Conservation (phyloP, 2,888 invertebrate species). For the Drosophila cracens region DNA sequence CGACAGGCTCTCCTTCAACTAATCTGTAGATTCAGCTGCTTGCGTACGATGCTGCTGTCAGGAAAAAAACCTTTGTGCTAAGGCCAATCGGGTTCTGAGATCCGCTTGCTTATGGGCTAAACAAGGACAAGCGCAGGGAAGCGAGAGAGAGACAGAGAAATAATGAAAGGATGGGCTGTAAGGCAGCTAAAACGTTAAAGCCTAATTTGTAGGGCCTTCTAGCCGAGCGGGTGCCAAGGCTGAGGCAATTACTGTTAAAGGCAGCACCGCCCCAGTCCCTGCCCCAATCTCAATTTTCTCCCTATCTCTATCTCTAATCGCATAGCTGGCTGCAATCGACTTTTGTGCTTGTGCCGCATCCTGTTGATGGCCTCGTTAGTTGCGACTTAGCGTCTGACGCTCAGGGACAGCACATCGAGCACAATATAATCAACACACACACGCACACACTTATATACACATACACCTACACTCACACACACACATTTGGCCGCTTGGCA, state of each 20-base stretch:
- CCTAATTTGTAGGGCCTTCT: constrained; percentile 64
- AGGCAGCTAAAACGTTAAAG: constrained; percentile 56
- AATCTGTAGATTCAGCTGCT: constrained; percentile 36
- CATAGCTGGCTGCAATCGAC: constrained; percentile 76
- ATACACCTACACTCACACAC: constrained; percentile 25
- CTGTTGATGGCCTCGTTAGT: constrained; percentile 79
- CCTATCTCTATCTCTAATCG: constrained; percentile 61
- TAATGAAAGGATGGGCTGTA: constrained; percentile 6
- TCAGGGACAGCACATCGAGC: constrained; percentile 48
- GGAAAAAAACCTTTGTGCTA: constrained; percentile 2
- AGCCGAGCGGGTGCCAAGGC: constrained; percentile 19
- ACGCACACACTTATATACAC: constrained; percentile 30
- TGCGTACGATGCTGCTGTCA: constrained; percentile 4
- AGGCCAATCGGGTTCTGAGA: constrained; percentile 19
- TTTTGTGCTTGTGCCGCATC: constrained; percentile 71
- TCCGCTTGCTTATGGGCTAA: constrained; percentile 11
- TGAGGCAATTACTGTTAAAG: constrained; percentile 76
- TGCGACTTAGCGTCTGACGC: constrained; percentile 66
- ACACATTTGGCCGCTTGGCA: constrained; percentile 34
- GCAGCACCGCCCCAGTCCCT: constrained; percentile 41
- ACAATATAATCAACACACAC: constrained; percentile 68
- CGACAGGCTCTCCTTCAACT: constrained; percentile 14
- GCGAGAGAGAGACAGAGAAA: background rate
- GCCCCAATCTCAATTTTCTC: constrained; percentile 7
- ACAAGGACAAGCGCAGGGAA: background rate